phyloP scores from a whole-genome alignment of 2,797 vertebrate species.

The Ceryle rudis region DNA sequence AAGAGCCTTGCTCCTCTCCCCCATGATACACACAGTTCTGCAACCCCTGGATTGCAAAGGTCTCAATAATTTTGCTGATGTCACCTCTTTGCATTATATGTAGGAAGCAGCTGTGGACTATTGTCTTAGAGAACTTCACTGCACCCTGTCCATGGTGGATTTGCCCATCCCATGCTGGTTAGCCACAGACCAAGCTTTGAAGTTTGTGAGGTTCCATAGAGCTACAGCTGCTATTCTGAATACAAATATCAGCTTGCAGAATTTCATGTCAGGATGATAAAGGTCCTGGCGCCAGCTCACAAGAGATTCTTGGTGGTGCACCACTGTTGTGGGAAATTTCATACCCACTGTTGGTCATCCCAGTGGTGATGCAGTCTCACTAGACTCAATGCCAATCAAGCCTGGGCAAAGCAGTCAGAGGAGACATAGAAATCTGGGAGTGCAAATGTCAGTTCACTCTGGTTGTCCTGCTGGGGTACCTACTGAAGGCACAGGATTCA shows the following conservation, averaged over 20 bases:
- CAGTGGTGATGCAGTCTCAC: background rate
- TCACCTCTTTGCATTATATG: background rate
- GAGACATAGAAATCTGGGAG: background rate
- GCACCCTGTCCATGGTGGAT: background rate
- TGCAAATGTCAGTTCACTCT: background rate
- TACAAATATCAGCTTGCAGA: background rate
- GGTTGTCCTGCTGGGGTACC: background rate
- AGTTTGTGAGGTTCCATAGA: background rate
- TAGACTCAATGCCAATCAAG: background rate
- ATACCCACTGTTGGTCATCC: background rate
- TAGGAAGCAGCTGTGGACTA: background rate
- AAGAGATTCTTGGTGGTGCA: background rate
- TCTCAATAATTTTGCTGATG: accelerated
- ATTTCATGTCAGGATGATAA: background rate
- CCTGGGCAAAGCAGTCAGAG: background rate
- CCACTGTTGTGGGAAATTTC: background rate
- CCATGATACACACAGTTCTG: background rate
- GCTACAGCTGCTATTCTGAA: background rate
- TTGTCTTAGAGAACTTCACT: background rate
- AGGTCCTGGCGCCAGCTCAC: background rate
- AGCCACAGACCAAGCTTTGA: background rate
- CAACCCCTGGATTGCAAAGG: background rate
- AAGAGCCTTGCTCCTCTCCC: background rate
- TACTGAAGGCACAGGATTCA: background rate
- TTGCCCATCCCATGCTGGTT: background rate